Evolutionary conservation across 2,888 invertebrate species (phyloP).

Genomic region (Drosophila putrida): DNA sequence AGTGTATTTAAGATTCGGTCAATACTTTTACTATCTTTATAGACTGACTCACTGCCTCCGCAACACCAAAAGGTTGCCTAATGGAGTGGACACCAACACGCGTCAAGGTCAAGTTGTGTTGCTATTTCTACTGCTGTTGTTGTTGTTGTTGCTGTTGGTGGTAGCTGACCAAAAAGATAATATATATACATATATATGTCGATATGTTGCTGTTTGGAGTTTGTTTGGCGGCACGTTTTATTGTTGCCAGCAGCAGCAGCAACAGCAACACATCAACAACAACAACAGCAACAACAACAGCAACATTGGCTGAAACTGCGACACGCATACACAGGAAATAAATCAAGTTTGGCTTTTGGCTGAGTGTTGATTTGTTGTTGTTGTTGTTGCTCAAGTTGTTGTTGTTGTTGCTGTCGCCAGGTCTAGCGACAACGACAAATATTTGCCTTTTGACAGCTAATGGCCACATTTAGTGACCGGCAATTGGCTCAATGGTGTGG

Average conservation of each 20-base stretch:
- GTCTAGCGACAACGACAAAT: conserved; percentile 65
- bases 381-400: conserved; percentile 6
- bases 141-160: conserved; percentile 25
- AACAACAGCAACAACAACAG: conserved; percentile 21
- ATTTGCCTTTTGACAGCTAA: conserved; percentile 75
- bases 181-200: conserved; percentile 20
- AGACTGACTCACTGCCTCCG: conserved; percentile 4
- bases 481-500: conserved; percentile 35
- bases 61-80: conserved; percentile 29
- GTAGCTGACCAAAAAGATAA: conserved; percentile 32
- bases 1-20: conserved; percentile 26
- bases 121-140: conserved; percentile 23
- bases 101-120: conserved; percentile 56
- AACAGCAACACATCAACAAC: conserved; percentile 19
- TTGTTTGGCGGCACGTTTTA: conserved; percentile 72
- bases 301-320: conserved; percentile 23
- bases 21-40: not conserved
- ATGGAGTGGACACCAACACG: conserved; percentile 48
- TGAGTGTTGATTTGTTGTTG: conserved; percentile 29
- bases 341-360: conserved; percentile 73
- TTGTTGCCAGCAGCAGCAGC: conserved; percentile 47
- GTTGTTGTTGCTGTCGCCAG: conserved; percentile 25
- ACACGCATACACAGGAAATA: conserved; percentile 66
- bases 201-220: conserved; percentile 37
- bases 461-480: conserved; percentile 68